Evolutionary conservation across 2,888 invertebrate genomes (phyloP).

Genomic region (Nowickia ferox): DNA sequence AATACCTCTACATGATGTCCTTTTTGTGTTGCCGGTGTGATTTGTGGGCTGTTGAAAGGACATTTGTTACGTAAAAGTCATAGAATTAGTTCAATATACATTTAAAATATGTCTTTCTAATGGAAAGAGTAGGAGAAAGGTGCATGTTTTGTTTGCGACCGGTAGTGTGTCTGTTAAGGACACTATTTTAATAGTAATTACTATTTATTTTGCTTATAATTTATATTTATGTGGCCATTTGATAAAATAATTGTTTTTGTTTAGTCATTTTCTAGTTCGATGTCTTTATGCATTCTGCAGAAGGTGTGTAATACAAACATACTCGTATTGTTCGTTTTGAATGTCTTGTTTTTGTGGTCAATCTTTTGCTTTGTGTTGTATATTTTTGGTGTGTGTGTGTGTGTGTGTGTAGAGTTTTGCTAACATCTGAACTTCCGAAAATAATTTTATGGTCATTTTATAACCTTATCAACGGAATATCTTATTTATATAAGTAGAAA

Average conservation of each 20-base stretch:
- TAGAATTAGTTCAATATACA: background rate
- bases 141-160: constrained; percentile 27
- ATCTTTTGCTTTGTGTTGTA: constrained; percentile 32
- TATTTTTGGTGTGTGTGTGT: no score
- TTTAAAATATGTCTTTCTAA: background rate
- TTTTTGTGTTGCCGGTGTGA: constrained; percentile 75
- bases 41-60: constrained; percentile 81
- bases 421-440: constrained; percentile 81
- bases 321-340: constrained; percentile 56
- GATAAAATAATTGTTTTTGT: constrained; percentile 78
- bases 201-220: constrained; percentile 30
- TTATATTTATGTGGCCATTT: constrained; percentile 54
- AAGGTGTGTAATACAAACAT: constrained; percentile 47
- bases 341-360: constrained; percentile 54
- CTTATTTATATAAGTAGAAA: background rate
- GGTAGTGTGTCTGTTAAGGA: constrained; percentile 45
- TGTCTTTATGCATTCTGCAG: constrained; percentile 38
- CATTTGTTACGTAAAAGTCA: constrained; percentile 68
- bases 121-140: constrained; percentile 35
- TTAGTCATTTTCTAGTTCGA: constrained; percentile 77
- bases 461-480: background rate
- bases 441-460: constrained; percentile 81
- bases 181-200: constrained; percentile 46
- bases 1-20: constrained; percentile 54
- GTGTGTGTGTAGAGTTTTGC: constrained; percentile 73